Evolutionary conservation across 2,113 vertebrate genomes (phyloP).

Genomic region (Danio rerio): GRCz12tu NC_133194.1:17307001-17307500

Average conservation of each 20-base stretch:
- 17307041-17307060: conserved; percentile 44
- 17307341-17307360: too few species aligned
- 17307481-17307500: too few species aligned
- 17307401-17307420: too few species aligned
- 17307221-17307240: conserved; percentile 48
- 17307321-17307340: too few species aligned
- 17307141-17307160: conserved; percentile 38
- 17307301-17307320: conserved; percentile 1
- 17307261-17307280: conserved; percentile 22
- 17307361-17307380: too few species aligned
- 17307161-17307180: conserved; percentile 32
- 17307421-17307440: too few species aligned
- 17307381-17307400: too few species aligned
- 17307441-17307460: too few species aligned
- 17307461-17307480: too few species aligned
- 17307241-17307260: conserved; percentile 2
- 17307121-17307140: conserved; percentile 35
- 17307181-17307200: conserved; percentile 30
- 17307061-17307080: not conserved
- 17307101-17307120: not conserved
- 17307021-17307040: not conserved
- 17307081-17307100: conserved; percentile 14
- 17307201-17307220: conserved; percentile 51
- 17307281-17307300: conserved; percentile 5
- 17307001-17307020: not conserved